Evolutionary conservation across 2,888 invertebrate genomes (phyloP).

Genomic region (Clusia tigrina): DNA sequence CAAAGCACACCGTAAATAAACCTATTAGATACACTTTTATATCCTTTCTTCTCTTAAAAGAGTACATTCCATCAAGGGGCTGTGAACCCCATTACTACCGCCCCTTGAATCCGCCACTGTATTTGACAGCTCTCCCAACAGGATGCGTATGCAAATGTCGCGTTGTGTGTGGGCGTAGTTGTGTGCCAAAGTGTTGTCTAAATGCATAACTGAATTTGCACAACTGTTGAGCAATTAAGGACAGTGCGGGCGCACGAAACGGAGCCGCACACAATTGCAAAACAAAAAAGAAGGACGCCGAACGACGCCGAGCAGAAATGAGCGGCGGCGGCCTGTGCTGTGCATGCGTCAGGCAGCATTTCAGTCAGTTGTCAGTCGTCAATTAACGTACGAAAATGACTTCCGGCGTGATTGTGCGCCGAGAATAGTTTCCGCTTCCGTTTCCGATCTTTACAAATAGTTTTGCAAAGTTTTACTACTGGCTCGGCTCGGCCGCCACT

Average conservation of each 20-base stretch:
- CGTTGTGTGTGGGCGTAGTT: neutral
- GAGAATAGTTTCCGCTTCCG: conserved; percentile 54
- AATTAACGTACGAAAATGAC: conserved; percentile 59
- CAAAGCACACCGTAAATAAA: too few species aligned
- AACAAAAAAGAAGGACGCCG: conserved; percentile 30
- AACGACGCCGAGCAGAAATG: neutral
- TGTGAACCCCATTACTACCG: too few species aligned
- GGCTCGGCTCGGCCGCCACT: neutral
- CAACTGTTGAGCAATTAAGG: conserved; percentile 51
- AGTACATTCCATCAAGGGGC: too few species aligned
- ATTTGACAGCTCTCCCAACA: too few species aligned
- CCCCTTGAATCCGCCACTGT: too few species aligned
- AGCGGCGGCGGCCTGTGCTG: too few species aligned
- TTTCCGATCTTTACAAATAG: conserved; percentile 58
- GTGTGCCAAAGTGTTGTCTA: too few species aligned
- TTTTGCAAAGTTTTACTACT: conserved; percentile 36
- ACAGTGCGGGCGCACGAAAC: too few species aligned
- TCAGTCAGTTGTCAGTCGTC: conserved; percentile 42
- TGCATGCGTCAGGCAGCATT: conserved; percentile 43
- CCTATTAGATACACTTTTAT: too few species aligned
- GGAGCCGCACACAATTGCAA: conserved; percentile 47
- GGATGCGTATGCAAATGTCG: too few species aligned
- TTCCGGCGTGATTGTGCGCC: conserved; percentile 55
- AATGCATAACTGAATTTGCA: neutral
- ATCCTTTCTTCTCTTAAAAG: too few species aligned